Percentiles rank a stretch among this genome's conserved stretches.
Evolutionary conservation across 1,140 invertebrate species (phyloP).

Genomic region (Diachasmimorpha longicaudata): DNA sequence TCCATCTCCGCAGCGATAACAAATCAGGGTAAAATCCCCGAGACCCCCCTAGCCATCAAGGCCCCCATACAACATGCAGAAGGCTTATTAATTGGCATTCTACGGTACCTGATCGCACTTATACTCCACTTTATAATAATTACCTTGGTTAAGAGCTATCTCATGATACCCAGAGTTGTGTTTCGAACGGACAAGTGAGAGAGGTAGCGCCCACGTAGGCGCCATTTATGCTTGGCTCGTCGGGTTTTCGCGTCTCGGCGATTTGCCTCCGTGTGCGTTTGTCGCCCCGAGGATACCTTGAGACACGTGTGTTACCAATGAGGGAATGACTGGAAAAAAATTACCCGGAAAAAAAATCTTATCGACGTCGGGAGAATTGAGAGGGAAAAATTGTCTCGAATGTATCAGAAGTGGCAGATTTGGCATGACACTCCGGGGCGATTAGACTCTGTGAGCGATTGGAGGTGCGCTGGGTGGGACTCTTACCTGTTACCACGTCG

Average conservation of each 20-base stretch:
- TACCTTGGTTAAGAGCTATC: constrained; percentile 33
- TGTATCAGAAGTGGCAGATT: background rate
- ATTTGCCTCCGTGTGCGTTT: background rate
- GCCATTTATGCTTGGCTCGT: constrained; percentile 46
- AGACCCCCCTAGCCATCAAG: constrained; percentile 16
- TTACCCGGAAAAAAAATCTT: background rate
- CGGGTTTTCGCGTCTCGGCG: background rate
- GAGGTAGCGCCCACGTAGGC: constrained; percentile 48
- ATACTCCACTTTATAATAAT: constrained; percentile 48
- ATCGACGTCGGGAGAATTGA: background rate
- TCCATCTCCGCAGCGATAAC: background rate
- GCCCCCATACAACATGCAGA: too few relatives aligned
- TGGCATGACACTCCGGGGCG: background rate
- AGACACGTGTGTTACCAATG: background rate
- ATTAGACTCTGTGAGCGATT: background rate
- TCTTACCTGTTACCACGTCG: too few relatives aligned
- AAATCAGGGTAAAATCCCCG: background rate
- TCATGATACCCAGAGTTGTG: constrained; percentile 7
- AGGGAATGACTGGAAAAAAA: background rate
- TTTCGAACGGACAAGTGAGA: background rate
- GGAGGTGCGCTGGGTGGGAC: too few relatives aligned
- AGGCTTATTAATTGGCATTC: constrained; percentile 39
- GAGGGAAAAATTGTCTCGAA: background rate
- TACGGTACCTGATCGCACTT: constrained; percentile 26
- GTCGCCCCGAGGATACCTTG: constrained; percentile 2